Evolutionary conservation across 2,888 invertebrate species (phyloP), one percentile per base, ranked within the genome.

Genomic region (Oxycera nigricornis): DNA sequence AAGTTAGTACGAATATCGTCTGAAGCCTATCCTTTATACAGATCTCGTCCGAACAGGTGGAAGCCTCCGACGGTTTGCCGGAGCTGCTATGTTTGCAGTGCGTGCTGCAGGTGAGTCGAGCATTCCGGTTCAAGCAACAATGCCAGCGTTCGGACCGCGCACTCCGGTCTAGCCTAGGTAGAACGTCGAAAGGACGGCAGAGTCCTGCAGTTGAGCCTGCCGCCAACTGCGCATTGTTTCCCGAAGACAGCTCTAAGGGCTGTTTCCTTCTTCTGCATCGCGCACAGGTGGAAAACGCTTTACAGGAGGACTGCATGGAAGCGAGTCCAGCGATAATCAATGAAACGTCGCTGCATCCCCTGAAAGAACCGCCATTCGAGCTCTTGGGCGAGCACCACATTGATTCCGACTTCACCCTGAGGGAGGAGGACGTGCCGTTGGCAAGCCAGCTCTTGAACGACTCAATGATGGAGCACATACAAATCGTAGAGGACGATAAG

Each of bases 21-120:
- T 35, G 35, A 35, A 11, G 35, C 35, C 35, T 11, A 46, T 46
- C 3, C 11, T 17, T 46, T 46, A 46, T n/a, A n/a, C n/a, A n/a
- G n/a, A n/a, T n/a, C n/a, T n/a, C n/a, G n/a, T n/a, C n/a, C n/a
- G 2, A 50, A 14, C 77, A 87, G 87, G 83, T 87, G 9, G 77
- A 82, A 72, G 81, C 84, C 81, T 84, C 83, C 59, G 87, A 88
- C 81, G 87, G 87, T 22, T 81, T 87, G 68, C 87, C 87, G 17
- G 82, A 84, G 77, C 81, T 85, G 11, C 84, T 88, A 82, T 88
- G 87, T 77, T 85, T 87, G n/a, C 87, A 87, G 78, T 88, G 87
- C 78, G 85, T 87, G 35, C 78, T 87, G 7, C 87, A 87, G 79
- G 86, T 87, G 75, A 87, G 87, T 78, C 81, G 87, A 75, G 86